A percentile compares a stretch with the other conserved stretches of the same genome.
phyloP scores from a whole-genome alignment of 2,113 vertebrate species.

The Mesoclemmys tuberculata region DNA sequence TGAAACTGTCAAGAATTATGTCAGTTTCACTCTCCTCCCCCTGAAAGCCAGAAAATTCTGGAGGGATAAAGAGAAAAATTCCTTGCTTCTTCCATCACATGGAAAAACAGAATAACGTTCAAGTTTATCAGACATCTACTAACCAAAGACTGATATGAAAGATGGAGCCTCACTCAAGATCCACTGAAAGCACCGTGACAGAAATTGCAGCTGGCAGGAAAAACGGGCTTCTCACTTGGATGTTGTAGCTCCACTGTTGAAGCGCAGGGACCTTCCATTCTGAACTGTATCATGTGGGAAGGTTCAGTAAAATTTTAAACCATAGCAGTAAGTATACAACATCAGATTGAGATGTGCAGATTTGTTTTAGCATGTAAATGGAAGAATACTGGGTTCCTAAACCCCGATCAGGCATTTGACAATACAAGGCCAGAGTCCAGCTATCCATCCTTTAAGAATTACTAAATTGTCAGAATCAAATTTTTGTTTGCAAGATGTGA shows the following conservation, averaged over 20 bases:
- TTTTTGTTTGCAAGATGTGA: constrained; percentile 73
- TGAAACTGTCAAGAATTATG: not conserved
- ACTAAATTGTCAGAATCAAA: constrained; percentile 49
- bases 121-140: not conserved
- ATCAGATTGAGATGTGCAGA: not conserved
- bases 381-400: not conserved
- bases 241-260: not conserved
- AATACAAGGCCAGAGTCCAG: constrained; percentile 48
- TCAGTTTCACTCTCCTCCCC: not conserved
- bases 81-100: not conserved
- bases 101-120: not conserved
- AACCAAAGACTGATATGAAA: not conserved
- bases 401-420: not conserved
- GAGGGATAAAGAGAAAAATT: not conserved
- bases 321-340: not conserved
- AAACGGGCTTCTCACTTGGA: not conserved
- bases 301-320: constrained; percentile 15
- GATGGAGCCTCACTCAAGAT: not conserved
- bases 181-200: not conserved
- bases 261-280: not conserved
- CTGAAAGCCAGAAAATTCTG: not conserved
- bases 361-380: constrained; percentile 26
- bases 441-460: constrained; percentile 41
- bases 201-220: not conserved
- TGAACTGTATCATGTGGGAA: not conserved